These are phyloP conservation scores for Archips xylosteana DNA, from an alignment of 2,888 invertebrate genomes.

Conservation along the genomic window DNA sequence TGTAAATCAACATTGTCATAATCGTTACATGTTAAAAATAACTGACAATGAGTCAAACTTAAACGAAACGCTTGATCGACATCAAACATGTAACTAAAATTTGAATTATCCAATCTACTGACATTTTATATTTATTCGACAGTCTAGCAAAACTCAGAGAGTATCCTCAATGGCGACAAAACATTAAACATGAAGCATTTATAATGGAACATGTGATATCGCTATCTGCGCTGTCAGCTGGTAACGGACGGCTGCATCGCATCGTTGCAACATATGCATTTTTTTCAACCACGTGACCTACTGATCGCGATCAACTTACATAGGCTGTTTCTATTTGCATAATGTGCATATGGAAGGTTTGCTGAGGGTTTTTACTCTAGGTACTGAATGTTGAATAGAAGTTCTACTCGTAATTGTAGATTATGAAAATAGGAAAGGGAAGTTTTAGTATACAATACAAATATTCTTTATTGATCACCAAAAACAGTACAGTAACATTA, in stretches of 20 bases:
- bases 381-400: neutral
- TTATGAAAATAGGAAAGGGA: neutral
- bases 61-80: neutral
- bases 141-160: neutral
- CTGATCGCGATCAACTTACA: conserved; percentile 22
- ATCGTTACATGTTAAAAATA: neutral
- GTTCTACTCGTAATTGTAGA: neutral
- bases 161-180: conserved; percentile 16
- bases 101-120: neutral
- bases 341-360: neutral
- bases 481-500: too few relatives aligned
- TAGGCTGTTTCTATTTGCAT: conserved; percentile 10
- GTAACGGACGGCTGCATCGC: conserved; percentile 16
- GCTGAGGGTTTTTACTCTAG: neutral
- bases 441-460: too few relatives aligned
- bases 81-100: neutral
- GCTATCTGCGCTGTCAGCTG: conserved; percentile 25
- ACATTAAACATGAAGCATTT: conserved; percentile 20
- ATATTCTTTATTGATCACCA: too few relatives aligned
- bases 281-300: conserved; percentile 26
- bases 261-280: conserved; percentile 22
- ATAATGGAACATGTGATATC: conserved; percentile 13
- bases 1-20: neutral
- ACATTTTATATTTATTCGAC: neutral
- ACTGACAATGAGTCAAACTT: neutral